A percentile compares a stretch with the other conserved stretches of the same genome.
Conservation (phyloP, 2,888 invertebrate species). For the Sthenelais limicola region DNA sequence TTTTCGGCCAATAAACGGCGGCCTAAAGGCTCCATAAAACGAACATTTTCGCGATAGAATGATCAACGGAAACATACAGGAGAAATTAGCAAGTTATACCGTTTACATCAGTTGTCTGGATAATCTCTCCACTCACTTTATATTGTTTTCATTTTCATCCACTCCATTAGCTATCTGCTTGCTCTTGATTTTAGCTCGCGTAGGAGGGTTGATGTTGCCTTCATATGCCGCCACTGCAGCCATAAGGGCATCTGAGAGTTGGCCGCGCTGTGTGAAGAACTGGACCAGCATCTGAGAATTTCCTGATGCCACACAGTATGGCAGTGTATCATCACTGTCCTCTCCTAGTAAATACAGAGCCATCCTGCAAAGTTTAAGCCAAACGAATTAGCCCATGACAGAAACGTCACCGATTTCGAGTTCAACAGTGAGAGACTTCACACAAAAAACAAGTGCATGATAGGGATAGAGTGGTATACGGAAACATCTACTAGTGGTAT, state of each 20-base stretch:
- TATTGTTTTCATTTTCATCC: slow-evolving; percentile 28
- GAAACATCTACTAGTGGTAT: not conserved
- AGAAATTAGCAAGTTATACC: too few species aligned
- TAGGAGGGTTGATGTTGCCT: slow-evolving; percentile 41
- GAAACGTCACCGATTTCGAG: too few species aligned
- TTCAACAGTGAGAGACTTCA: not conserved
- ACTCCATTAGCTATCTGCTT: slow-evolving; percentile 20
- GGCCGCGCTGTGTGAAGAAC: slow-evolving; percentile 60
- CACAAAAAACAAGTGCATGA: not conserved
- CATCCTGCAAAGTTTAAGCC: slow-evolving; percentile 59
- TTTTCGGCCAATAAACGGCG: too few species aligned
- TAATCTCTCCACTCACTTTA: slow-evolving; percentile 21
- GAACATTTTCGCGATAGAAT: too few species aligned
- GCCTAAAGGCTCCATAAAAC: too few species aligned
- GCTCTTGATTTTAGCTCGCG: not conserved
- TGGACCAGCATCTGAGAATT: slow-evolving; percentile 59
- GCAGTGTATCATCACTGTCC: slow-evolving; percentile 65
- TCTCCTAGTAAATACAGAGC: slow-evolving; percentile 61
- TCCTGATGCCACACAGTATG: slow-evolving; percentile 68
- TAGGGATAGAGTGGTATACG: not conserved
- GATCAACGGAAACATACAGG: too few species aligned
- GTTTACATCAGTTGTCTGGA: too few species aligned
- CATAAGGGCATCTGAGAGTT: slow-evolving; percentile 65
- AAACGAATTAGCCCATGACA: not conserved
- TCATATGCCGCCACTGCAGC: slow-evolving; percentile 50